phyloP scores from a whole-genome alignment of 2,113 vertebrate species.

The Microtus pennsylvanicus region DNA sequence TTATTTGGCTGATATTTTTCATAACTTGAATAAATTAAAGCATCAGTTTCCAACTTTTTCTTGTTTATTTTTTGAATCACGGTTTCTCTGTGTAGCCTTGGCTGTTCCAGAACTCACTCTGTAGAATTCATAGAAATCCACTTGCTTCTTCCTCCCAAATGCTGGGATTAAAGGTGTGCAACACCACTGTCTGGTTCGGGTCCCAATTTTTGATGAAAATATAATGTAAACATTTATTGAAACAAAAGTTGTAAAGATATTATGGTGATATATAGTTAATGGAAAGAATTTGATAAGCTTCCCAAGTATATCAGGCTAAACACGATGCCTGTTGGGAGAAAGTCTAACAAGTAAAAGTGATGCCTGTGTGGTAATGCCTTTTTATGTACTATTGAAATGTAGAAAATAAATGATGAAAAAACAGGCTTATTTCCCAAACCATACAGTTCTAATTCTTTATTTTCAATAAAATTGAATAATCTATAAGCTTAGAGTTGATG shows the following conservation, averaged over 20 bases:
- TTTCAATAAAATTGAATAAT: slow-evolving; percentile 47
- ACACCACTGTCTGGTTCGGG: not conserved
- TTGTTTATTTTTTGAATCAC: not conserved
- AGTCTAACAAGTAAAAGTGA: slow-evolving; percentile 37
- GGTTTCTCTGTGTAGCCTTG: not conserved
- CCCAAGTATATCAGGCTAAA: slow-evolving; percentile 37
- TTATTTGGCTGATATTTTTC: not conserved
- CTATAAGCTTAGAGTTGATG: slow-evolving; percentile 13
- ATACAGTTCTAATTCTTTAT: slow-evolving; percentile 25
- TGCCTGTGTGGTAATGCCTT: not conserved
- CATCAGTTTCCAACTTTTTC: slow-evolving; percentile 6
- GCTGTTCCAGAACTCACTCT: not conserved
- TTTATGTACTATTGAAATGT: slow-evolving; percentile 15
- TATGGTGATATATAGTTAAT: not conserved
- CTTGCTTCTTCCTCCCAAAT: not conserved
- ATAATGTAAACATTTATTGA: not conserved
- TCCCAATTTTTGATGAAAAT: slow-evolving; percentile 52
- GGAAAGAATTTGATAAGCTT: slow-evolving; percentile 3
- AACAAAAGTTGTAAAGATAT: slow-evolving; percentile 32
- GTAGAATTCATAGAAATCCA: not conserved
- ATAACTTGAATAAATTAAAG: slow-evolving; percentile 22
- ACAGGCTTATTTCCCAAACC: slow-evolving; percentile 33
- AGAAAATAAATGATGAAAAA: slow-evolving; percentile 59
- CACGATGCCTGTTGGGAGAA: slow-evolving; percentile 16
- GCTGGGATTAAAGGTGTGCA: not conserved